Evolutionary conservation across 1,140 invertebrate species (phyloP), one percentile per base, ranked within the genome.

Genomic region (Aphis gossypii): DNA sequence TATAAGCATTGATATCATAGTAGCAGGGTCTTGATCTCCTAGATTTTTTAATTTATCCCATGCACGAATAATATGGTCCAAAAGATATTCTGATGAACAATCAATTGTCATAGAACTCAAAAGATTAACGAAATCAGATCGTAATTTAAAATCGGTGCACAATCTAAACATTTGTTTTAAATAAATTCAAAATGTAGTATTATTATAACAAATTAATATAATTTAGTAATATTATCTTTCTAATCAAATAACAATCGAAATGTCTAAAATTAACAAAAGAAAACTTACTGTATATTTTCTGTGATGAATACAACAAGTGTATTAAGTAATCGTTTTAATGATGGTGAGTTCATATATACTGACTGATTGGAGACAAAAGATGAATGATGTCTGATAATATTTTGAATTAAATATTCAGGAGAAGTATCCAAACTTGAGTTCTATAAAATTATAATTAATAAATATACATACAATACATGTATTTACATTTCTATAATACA

Each of bases 61-160:
- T 0, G 96, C 96, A 25, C 95, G 96, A 1, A 95, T 95, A 8
- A 96, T 95, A 46, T 96, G 95, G 21, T 97, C 97, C 93, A 96
- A 96, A 51, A 97, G 95, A 94, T 97, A 97, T 94, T 97, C 97
- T 20, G 97, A 97, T 21, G 97, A 96, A 38, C 96, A 96, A 95
- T 98, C 97, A 94, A 98, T 96, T 46, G 97, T 96, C n/a, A 98
- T 95, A 0, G 97, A 96, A 83, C 97, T 96, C 14, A 98, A 95
- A 46, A 97, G 95, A 86, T 96, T 96, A 7, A 96, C 95, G 14
- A 96, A 95, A 93, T 93, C 92, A 86, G 92, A 93, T 30, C 76
- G 46, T 54, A 93, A 56, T 56, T 93, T 93, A 20, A 51, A 93
- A 25, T 93, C 82, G 30, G 92, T n/a, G 18, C 92, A 93, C 2